Evolutionary conservation across 2,797 vertebrate species (phyloP), one percentile per base, ranked within the genome.

Genomic region (Mastacembelus armatus): DNA sequence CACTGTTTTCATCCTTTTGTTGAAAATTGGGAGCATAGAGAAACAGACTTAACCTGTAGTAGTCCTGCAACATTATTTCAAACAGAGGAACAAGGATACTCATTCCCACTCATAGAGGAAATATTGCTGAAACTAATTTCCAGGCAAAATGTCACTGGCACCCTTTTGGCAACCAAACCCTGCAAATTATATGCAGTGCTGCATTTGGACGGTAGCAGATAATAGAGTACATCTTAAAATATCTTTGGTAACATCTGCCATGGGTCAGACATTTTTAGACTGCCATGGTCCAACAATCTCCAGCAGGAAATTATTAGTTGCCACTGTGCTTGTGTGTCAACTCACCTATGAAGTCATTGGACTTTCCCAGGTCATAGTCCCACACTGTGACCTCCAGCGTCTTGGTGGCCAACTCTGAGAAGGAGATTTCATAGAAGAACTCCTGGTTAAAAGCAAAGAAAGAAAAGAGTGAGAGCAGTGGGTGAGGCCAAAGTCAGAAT

Each of bases 321-420:
- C 10, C 19, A 10, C 3, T 3, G 10, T 42, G 30, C 19, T 49
- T 30, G 16, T 39, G 12, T 8, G 22, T 51, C 24, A 47, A 36
- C 93, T 94, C 81, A 96, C 95, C 95, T 8, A 96, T 96, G 85
- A 96, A 96, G 85, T 96, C 95, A 3, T 96, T 96, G 72, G 95
- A 95, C 85, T 94, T 95, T 27, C 95, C 95, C 16, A 96, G 91
- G 88, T 96, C 95, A 3, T 96, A 96, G 86, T 96, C 95, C 96
- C 96, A 96, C 50, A 96, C 96, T 0, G 95, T 96, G 80, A 96
- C 94, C 90, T 96, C 95, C 85, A 96, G 90, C 0, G 94, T 96
- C 90, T 95, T 96, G 63, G 84, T 90, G 38, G 94, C 91, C 66
- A 96, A 84, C 40, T 94, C 93, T 0, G 92, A 87, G 66, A 95